phyloP scores from a whole-genome alignment of 1,140 invertebrate genomes.

The Lepidotrigona ventralis region DNA sequence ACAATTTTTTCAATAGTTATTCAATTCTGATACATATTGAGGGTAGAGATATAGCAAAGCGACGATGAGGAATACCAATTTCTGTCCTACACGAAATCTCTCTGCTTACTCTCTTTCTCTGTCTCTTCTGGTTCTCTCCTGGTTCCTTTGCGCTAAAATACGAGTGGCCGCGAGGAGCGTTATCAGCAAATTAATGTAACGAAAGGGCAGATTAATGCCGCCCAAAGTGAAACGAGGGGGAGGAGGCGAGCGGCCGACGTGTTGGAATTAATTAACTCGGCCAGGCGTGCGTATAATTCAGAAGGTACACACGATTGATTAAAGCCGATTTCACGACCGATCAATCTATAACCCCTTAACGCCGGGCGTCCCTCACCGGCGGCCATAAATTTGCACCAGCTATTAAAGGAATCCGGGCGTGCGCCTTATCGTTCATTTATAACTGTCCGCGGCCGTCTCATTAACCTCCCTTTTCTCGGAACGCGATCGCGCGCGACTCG shows the following conservation, averaged over 20 bases:
- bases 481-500: slow-evolving; percentile 42
- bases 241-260: slow-evolving; percentile 36
- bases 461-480: slow-evolving; percentile 57
- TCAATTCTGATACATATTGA: too few species aligned
- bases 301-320: slow-evolving; percentile 56
- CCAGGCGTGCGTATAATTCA: slow-evolving; percentile 40
- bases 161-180: slow-evolving; percentile 3
- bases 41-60: too few species aligned
- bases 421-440: slow-evolving; percentile 63
- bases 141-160: neutral
- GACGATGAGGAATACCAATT: neutral
- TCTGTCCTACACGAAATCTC: neutral
- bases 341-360: slow-evolving; percentile 53
- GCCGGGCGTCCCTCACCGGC: slow-evolving; percentile 20
- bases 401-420: slow-evolving; percentile 54
- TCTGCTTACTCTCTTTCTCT: neutral
- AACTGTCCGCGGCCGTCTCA: slow-evolving; percentile 62
- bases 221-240: slow-evolving; percentile 5
- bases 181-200: slow-evolving; percentile 43
- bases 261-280: slow-evolving; percentile 50
- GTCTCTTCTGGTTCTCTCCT: neutral
- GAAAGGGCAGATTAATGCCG: slow-evolving; percentile 34
- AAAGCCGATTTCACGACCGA: slow-evolving; percentile 58
- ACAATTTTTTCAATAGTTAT: too few species aligned
- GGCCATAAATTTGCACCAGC: slow-evolving; percentile 60